A percentile compares a stretch with the other conserved stretches of the same genome.
Conservation (phyloP, 2,797 vertebrate species). For the Borostomias antarcticus region DNA sequence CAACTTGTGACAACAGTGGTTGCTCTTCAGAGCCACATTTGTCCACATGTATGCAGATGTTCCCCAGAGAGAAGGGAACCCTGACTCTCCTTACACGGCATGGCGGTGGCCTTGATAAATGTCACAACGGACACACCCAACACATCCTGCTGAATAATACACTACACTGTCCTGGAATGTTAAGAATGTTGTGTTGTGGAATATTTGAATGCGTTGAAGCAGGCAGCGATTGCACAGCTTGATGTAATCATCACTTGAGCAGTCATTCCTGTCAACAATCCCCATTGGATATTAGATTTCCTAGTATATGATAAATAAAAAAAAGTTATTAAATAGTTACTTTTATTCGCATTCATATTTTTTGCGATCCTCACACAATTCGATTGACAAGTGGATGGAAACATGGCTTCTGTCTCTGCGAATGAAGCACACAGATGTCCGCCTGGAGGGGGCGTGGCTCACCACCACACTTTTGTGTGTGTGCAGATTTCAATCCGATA, state of each 20-base stretch:
- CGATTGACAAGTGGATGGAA: too few relatives aligned
- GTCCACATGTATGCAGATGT: too few relatives aligned
- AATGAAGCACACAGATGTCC: neutral
- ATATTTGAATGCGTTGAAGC: neutral
- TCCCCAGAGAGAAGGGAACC: neutral
- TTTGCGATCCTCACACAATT: too few relatives aligned
- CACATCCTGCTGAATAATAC: neutral
- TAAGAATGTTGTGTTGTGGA: neutral
- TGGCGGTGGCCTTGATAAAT: neutral
- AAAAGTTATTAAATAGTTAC: too few relatives aligned
- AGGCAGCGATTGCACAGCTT: too few relatives aligned
- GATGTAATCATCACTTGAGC: neutral
- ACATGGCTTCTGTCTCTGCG: neutral
- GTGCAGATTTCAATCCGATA: constrained; percentile 9
- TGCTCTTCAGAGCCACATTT: neutral
- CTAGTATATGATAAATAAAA: too few relatives aligned
- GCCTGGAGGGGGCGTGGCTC: constrained; percentile 9
- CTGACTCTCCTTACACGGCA: constrained; percentile 1
- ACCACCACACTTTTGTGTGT: constrained; percentile 6
- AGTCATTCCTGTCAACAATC: too few relatives aligned
- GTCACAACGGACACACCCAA: neutral
- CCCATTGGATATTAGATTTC: neutral
- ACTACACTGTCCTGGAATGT: neutral
- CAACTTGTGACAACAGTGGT: neutral
- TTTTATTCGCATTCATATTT: too few relatives aligned